Percentiles rank a stretch among this genome's conserved stretches.
Evolutionary conservation across 2,113 vertebrate species (phyloP).

Genomic region (Phoxinus phoxinus): DNA sequence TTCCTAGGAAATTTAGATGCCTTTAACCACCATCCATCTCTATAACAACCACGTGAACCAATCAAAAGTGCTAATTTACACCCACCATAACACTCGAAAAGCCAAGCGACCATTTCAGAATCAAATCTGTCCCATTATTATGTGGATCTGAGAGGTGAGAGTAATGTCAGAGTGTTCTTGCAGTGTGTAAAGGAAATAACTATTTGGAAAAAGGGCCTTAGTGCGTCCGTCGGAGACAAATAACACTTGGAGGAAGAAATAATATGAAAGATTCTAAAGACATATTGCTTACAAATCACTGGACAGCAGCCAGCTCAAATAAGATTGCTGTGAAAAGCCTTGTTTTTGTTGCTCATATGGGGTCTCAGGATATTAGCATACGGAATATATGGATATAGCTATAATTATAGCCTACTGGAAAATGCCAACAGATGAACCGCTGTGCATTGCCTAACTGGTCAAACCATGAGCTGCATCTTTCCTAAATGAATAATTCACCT

Average conservation of each 20-base stretch:
- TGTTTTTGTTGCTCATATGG: not conserved
- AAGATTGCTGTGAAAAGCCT: not conserved
- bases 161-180: not conserved
- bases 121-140: constrained; percentile 37
- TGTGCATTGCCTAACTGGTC: too few relatives aligned
- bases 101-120: constrained; percentile 31
- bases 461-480: too few relatives aligned
- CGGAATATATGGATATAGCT: not conserved
- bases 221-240: constrained; percentile 5
- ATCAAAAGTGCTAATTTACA: constrained; percentile 53
- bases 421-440: not conserved
- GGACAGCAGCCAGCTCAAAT: not conserved
- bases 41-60: constrained; percentile 44
- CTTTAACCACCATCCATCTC: constrained; percentile 44
- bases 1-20: constrained; percentile 37
- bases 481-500: too few relatives aligned
- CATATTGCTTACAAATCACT: constrained; percentile 8
- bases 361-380: not conserved
- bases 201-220: constrained; percentile 9
- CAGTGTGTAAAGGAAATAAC: constrained; percentile 6
- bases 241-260: constrained; percentile 18
- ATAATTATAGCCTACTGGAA: not conserved
- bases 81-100: constrained; percentile 42
- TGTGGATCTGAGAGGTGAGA: constrained; percentile 1
- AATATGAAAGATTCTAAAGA: not conserved